Conservation (phyloP, 1,140 invertebrate species). For the Caerostris darwini region DNA sequence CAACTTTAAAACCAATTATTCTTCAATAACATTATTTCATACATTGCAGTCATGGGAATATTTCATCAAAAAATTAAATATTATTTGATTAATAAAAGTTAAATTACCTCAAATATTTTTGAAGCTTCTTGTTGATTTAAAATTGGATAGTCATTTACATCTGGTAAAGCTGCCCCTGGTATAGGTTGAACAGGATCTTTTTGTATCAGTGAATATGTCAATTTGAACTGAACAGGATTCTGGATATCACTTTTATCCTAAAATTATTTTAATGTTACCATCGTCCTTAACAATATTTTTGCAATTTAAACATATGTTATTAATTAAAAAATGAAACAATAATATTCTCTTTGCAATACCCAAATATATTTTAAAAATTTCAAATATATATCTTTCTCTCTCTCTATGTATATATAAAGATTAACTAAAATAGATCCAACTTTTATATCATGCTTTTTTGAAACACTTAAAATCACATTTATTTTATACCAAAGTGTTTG, state of each 20-base stretch:
- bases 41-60: background rate
- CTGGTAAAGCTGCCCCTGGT: slow-evolving; percentile 85
- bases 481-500: no score
- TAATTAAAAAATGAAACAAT: no score
- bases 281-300: no score
- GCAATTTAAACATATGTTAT: no score
- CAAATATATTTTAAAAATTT: no score
- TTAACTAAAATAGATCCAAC: no score
- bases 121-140: slow-evolving; percentile 93
- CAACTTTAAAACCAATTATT: background rate
- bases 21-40: background rate
- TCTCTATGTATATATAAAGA: no score
- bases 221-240: slow-evolving; percentile 85
- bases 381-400: no score
- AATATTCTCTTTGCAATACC: no score
- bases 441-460: no score
- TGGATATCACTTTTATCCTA: slow-evolving; percentile 79
- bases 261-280: background rate
- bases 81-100: no score
- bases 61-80: background rate
- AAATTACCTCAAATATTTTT: slow-evolving; percentile 86
- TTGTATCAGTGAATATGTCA: slow-evolving; percentile 92
- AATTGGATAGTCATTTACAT: slow-evolving; percentile 91
- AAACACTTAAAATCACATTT: no score
- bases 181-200: slow-evolving; percentile 83